A percentile compares a stretch with the other conserved stretches of the same genome.
Conservation (phyloP, 2,888 invertebrate genomes). For the Leucophora obtusa region DNA sequence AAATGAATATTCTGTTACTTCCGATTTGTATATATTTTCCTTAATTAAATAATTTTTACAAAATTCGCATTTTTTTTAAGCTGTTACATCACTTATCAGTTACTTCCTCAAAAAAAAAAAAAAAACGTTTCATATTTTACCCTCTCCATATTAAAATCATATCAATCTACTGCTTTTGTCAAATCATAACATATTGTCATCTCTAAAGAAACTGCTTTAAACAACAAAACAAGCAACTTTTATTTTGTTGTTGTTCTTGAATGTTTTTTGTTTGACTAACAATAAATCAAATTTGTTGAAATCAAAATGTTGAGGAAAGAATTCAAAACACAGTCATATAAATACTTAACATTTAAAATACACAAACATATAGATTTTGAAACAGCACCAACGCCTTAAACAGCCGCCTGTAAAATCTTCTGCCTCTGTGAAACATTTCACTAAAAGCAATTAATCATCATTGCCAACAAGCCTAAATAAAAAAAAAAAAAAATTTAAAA, state of each 20-base stretch:
- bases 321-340: conserved; percentile 33
- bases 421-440: conserved; percentile 28
- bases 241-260: not conserved
- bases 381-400: conserved; percentile 60
- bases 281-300: conserved; percentile 42
- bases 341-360: conserved; percentile 13
- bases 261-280: conserved; percentile 10
- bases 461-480: conserved; percentile 45
- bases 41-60: too few relatives aligned
- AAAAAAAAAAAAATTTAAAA: conserved; percentile 7
- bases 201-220: not conserved
- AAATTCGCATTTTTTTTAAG: too few relatives aligned
- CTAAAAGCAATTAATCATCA: conserved; percentile 60
- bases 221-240: conserved; percentile 8
- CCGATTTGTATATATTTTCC: too few relatives aligned
- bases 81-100: not conserved
- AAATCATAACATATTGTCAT: conserved; percentile 40
- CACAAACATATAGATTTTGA: conserved; percentile 19
- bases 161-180: conserved; percentile 25
- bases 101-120: not conserved
- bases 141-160: conserved; percentile 29
- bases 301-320: conserved; percentile 29
- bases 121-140: not conserved
- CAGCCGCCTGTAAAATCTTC: conserved; percentile 38
- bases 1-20: too few relatives aligned